Evolutionary conservation across 2,113 vertebrate genomes (phyloP).

Genomic region (Neolamprologus ventralis): DNA sequence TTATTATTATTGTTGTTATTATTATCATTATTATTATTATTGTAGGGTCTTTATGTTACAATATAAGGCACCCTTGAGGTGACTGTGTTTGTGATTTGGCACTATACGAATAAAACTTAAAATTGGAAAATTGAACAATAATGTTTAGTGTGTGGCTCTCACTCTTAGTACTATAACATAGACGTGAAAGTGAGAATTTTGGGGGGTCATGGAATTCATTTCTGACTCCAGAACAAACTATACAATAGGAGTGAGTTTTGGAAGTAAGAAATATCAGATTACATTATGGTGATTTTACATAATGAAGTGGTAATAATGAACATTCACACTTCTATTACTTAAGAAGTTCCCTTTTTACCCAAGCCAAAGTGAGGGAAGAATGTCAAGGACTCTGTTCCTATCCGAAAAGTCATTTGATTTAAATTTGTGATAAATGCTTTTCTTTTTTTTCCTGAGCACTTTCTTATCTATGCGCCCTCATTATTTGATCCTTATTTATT

Average conservation of each 20-base stretch:
- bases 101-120: neutral
- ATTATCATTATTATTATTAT: rapidly evolving
- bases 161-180: neutral
- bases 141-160: neutral
- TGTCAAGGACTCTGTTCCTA: neutral
- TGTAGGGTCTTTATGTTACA: neutral
- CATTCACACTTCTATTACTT: neutral
- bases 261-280: neutral
- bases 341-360: neutral
- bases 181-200: neutral
- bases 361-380: neutral
- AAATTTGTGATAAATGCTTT: conserved; percentile 1
- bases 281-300: neutral
- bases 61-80: neutral
- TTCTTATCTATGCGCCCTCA: conserved; percentile 24
- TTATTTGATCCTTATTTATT: conserved; percentile 32
- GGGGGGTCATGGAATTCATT: neutral
- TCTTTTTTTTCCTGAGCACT: neutral
- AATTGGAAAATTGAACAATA: neutral
- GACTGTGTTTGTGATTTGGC: neutral
- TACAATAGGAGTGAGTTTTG: neutral
- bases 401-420: conserved; percentile 35
- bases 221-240: neutral
- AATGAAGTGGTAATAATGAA: neutral
- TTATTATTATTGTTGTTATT: rapidly evolving